Base-by-base conservation (phyloP, 35 echinoderm and acorn worm genomes). In the Stichopus chloronotus region DNA sequence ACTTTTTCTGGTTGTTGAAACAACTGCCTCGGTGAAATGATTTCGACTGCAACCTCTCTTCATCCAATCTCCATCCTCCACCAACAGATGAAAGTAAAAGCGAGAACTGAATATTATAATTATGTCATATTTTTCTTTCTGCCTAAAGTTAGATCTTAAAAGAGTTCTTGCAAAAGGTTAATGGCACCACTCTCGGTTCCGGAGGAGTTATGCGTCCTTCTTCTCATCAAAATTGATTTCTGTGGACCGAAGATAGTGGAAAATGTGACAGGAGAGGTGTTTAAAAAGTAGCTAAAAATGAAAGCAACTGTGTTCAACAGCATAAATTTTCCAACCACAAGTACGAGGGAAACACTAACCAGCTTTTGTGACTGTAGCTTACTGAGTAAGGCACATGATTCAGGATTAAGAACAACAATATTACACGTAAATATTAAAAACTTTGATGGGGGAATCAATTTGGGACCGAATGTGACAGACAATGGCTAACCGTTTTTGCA, bases 151-250 rank as follows among this genome's bases (percentile, higher is more conserved):
- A 65, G 61, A 65, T 65, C 19, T 65, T 65, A 65, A 65, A 65
- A 65, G 61, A 14, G 61, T 65, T 19, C 61, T 14, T 65, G 7
- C 30, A 43, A 76, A 83, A 83, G n/a, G 12, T 83, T 56, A 7
- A 17, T 55, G 19, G 55, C 17, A 83, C 14, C 25, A 20, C 55
- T 83, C 55, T 83, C 52, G 17, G 54, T 55, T 8, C 79, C 54
- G 52, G 52, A 11, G 43, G 25, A 83, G 53, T 83, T 83, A 83
- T 6, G 53, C 80, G 8, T 95, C 91, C 19, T 87, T 82, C 72
- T 86, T 80, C 0, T 79, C 90, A 68, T 61, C 89, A 78, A 95
- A 95, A 71, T 95, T 82, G 57, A 95, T 95, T 84, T 95, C 94
- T 95, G 78, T 8, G 85, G 55, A 43, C 30, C 30, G 1, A 59